Evolutionary conservation across 2,888 invertebrate species (phyloP).

Genomic region (Rhamnusium bicolor): DNA sequence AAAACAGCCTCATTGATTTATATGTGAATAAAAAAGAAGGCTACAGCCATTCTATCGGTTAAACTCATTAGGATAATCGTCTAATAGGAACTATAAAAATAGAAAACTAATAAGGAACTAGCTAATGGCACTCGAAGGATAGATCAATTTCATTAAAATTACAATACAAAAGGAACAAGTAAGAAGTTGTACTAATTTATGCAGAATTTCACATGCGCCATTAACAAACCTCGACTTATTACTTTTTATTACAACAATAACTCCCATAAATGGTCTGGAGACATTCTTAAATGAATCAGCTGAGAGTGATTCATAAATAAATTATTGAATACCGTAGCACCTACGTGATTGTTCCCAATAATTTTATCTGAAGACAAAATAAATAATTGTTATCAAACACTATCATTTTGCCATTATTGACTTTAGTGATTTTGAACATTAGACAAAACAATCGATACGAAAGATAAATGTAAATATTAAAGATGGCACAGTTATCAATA

Average conservation of each 20-base stretch:
- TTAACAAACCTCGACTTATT: conserved; percentile 4
- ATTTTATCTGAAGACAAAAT: neutral
- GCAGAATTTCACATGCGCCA: conserved; percentile 8
- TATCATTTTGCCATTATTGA: neutral
- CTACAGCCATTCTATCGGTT: conserved; percentile 42
- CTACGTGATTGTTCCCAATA: conserved; percentile 22
- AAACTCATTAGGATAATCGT: conserved; percentile 45
- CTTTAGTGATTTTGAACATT: too few species aligned
- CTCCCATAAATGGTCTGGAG: conserved; percentile 26
- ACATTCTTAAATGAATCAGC: conserved; percentile 32
- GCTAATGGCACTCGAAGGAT: conserved; percentile 27
- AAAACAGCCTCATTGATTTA: conserved; percentile 9
- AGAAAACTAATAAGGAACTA: conserved; percentile 47
- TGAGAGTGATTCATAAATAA: conserved; percentile 32
- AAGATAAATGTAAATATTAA: too few species aligned
- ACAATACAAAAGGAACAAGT: conserved; percentile 19
- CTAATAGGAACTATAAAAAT: conserved; percentile 35
- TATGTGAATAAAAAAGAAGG: conserved; percentile 42
- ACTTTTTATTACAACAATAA: conserved; percentile 19
- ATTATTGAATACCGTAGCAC: conserved; percentile 26
- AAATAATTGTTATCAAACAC: neutral
- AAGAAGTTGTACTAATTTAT: neutral
- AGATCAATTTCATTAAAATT: conserved; percentile 28
- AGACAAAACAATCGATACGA: too few species aligned
- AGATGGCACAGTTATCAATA: too few species aligned